These are phyloP conservation scores for Diarsia brunnea DNA, from an alignment of 2,888 invertebrate species.

Conservation along the genomic window DNA sequence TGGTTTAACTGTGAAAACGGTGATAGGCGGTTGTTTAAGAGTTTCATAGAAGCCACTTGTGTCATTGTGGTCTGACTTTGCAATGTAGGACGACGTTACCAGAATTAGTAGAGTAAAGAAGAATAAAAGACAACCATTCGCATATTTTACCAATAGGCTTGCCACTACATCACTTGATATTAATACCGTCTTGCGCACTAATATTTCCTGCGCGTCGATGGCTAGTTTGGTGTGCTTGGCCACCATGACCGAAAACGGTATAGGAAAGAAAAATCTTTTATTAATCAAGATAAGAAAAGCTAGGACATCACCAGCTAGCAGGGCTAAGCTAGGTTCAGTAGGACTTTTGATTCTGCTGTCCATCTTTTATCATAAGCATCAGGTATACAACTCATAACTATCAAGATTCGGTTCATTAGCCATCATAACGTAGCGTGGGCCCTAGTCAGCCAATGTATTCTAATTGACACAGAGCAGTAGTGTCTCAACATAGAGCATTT, in stretches of 20 bases:
- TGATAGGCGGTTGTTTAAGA: neutral
- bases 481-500: slow-evolving; percentile 10
- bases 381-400: neutral
- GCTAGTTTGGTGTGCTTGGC: neutral
- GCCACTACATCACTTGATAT: neutral
- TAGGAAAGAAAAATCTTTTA: too few species aligned
- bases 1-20: neutral
- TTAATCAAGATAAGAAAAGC: too few species aligned
- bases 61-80: neutral
- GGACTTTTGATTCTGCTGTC: neutral
- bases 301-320: too few species aligned
- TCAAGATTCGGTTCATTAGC: neutral
- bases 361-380: neutral
- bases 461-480: slow-evolving; percentile 2
- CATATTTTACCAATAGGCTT: neutral
- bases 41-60: neutral
- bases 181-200: neutral
- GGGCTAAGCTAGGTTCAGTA: neutral
- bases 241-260: neutral
- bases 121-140: too few species aligned
- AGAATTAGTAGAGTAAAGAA: too few species aligned
- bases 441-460: neutral
- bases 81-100: accelerated
- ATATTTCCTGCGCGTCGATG: too few species aligned
- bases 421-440: neutral